phyloP scores from a whole-genome alignment of 2,113 vertebrate species.

The Aythya baeri region DNA sequence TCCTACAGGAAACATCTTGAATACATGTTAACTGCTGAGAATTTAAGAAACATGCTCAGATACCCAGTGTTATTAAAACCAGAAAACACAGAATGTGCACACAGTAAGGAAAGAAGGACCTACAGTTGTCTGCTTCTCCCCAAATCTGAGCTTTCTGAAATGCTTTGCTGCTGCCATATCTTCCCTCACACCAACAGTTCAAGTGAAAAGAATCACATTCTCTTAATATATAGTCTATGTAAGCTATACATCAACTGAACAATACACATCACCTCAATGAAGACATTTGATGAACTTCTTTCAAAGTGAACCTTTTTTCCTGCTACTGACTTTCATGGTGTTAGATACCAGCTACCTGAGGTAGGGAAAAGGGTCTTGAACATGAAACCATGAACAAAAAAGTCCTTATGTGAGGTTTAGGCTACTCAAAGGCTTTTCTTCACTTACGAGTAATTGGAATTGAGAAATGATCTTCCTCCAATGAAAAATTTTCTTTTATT shows the following conservation, averaged over 20 bases:
- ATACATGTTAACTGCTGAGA: not conserved
- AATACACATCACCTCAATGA: not conserved
- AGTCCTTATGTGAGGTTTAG: not conserved
- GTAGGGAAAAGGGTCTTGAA: not conserved
- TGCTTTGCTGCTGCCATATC: not conserved
- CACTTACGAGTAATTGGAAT: not conserved
- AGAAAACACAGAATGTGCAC: not conserved
- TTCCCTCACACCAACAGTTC: not conserved
- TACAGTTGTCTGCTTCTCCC: not conserved
- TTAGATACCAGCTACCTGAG: not conserved
- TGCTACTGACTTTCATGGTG: not conserved
- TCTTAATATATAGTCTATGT: not conserved
- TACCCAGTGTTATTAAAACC: not conserved
- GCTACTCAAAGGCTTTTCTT: not conserved
- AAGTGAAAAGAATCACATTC: slow-evolving; percentile 12
- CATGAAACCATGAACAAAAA: not conserved
- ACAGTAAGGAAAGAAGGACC: not conserved
- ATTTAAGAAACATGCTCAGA: not conserved
- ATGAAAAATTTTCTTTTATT: not conserved
- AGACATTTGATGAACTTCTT: not conserved
- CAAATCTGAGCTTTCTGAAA: not conserved
- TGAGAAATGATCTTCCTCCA: slow-evolving; percentile 7
- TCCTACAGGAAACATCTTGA: slow-evolving; percentile 12
- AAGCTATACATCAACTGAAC: not conserved
- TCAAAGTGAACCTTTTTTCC: not conserved